These are phyloP conservation scores for Pseudois nayaur DNA, from an alignment of 2,113 vertebrate genomes.

Conservation along the genomic window DNA sequence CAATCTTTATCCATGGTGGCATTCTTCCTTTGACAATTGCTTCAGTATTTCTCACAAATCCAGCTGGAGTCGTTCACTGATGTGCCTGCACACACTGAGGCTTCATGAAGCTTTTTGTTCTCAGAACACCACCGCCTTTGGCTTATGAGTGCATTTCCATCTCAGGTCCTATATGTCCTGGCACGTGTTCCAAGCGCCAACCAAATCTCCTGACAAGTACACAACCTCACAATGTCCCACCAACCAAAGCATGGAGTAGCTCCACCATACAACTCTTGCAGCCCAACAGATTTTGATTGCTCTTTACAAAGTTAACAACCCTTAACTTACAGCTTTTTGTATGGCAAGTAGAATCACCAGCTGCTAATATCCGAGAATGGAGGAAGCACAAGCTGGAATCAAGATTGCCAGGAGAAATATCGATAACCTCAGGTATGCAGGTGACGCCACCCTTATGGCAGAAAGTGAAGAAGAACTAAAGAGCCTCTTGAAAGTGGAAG, in stretches of 20 bases:
- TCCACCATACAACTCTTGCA: background rate
- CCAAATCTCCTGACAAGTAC: background rate
- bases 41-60: background rate
- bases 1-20: background rate
- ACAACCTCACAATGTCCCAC: background rate
- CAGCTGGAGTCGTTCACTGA: background rate
- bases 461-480: too few species aligned
- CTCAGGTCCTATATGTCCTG: background rate
- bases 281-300: background rate
- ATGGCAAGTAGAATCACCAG: background rate
- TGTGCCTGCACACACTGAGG: background rate
- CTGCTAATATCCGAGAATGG: background rate
- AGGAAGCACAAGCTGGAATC: background rate
- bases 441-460: background rate
- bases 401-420: background rate
- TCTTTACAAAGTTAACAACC: conserved; percentile 39
- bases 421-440: background rate
- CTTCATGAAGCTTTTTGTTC: background rate
- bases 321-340: background rate
- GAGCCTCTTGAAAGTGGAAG: too few species aligned
- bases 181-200: background rate
- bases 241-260: background rate
- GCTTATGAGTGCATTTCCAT: background rate
- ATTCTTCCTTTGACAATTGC: background rate
- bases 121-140: background rate